Base-by-base conservation (phyloP, 2,113 vertebrate genomes). In the Spilogale gracilis region DNA sequence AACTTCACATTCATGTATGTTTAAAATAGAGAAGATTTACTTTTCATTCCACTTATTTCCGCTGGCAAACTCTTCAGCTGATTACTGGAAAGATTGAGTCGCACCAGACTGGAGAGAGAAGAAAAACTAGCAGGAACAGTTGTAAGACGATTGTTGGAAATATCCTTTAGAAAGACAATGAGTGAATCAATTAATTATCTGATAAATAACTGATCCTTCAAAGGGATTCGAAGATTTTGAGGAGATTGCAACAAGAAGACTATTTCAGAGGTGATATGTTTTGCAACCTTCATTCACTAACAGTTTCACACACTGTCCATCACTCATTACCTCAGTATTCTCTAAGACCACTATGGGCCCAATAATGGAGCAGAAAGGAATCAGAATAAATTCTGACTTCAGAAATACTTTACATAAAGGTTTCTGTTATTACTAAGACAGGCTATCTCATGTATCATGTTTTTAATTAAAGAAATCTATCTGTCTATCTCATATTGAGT, bases 111-210 rank as follows among this genome's bases (percentile, higher is more conserved):
- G 78, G 93, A 76, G 5, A 99, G 99, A 79, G 95, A 86, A 87
- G 99, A 99, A 91, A 99, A 98, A 82, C 99, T 98, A 95, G 98
- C 95, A 25, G 99, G 99, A 88, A 99, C 79, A 76, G 79, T 95
- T 91, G 94, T 96, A 90, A 99, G 99, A 25, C 63, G 98, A 97
- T 99, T 99, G 98, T 99, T 99, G 95, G 99, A 99, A 92, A 99
- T 91, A 95, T 99, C 99, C 99, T 99, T 99, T 92, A 93, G 96
- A 81, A 98, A 89, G 20, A 97, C 52, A 95, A 79, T 80, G 65
- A 92, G 5, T 92, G 48, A 96, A 93, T 1, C 4, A 89, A 85
- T 89, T 10, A 87, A 50, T 65, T 38, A 38, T 38, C 38, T 38
- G 48, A 48, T 48, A 80, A 96, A 97, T 5, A 97, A 93, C 69